Conservation (phyloP, 1,140 invertebrate species). For the Trichoplusia ni region DNA sequence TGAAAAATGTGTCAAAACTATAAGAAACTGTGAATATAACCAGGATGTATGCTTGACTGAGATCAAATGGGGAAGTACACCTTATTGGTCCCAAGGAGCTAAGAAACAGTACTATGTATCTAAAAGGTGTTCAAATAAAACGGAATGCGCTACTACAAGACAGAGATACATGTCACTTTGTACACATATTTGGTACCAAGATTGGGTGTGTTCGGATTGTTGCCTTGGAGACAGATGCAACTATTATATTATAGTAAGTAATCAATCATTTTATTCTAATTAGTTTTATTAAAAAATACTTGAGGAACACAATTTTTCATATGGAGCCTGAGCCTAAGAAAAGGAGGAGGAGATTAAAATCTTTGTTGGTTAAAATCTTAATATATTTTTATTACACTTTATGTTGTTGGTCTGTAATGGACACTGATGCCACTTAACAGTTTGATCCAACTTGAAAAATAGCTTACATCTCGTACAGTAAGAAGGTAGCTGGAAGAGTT, state of each 20-base stretch:
- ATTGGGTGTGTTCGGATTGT: slow-evolving; percentile 98
- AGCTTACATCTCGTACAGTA: no score
- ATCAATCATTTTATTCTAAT: not conserved
- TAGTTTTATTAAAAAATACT: not conserved
- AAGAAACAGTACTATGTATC: slow-evolving; percentile 97
- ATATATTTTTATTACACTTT: no score
- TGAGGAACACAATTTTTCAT: no score
- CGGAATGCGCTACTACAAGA: slow-evolving; percentile 88
- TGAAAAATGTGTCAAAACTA: slow-evolving; percentile 96
- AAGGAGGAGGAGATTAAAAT: no score
- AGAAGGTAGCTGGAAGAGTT: no score
- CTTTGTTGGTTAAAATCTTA: no score
- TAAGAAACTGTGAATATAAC: slow-evolving; percentile 93
- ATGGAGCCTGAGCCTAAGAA: no score
- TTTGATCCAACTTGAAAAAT: no score
- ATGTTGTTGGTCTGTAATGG: no score
- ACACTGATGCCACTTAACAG: no score
- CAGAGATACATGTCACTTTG: slow-evolving; percentile 89
- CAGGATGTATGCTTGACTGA: slow-evolving; percentile 95
- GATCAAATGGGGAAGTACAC: slow-evolving; percentile 95
- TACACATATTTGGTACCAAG: slow-evolving; percentile 98
- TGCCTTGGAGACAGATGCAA: slow-evolving; percentile 98
- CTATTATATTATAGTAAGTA: slow-evolving; percentile 97
- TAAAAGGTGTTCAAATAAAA: slow-evolving; percentile 93
- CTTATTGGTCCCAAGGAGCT: slow-evolving; percentile 96